phyloP scores from a whole-genome alignment of 2,888 invertebrate genomes.

The Orthonevra nobilis region DNA sequence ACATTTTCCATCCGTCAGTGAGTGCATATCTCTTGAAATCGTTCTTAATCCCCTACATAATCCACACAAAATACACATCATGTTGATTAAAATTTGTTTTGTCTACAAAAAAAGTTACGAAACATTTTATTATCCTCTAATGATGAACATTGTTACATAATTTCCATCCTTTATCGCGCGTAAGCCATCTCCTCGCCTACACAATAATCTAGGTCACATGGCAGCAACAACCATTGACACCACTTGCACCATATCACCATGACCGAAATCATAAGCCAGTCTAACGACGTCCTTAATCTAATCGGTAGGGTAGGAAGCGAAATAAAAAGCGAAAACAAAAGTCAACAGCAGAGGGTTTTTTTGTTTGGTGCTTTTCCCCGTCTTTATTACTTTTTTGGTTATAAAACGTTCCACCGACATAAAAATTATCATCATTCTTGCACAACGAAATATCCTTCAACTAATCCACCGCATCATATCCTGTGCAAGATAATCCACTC shows the following conservation, averaged over 20 bases:
- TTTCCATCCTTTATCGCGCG: neutral
- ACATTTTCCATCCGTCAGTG: too few relatives aligned
- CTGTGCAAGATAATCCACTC: too few relatives aligned
- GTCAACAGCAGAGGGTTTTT: too few relatives aligned
- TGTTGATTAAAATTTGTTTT: constrained; percentile 23
- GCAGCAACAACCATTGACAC: too few relatives aligned
- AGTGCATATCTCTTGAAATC: constrained; percentile 9
- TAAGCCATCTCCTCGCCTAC: neutral
- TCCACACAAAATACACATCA: constrained; percentile 11
- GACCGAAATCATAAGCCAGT: neutral
- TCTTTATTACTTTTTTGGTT: neutral
- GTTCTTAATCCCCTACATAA: neutral
- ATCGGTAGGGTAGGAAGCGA: neutral
- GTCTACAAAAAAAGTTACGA: neutral
- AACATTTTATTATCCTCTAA: constrained; percentile 14
- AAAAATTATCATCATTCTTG: neutral
- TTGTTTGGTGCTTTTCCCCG: too few relatives aligned
- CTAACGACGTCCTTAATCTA: neutral
- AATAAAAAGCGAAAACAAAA: neutral
- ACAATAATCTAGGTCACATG: neutral
- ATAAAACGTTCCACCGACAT: neutral
- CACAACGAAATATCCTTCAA: neutral
- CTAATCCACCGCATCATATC: neutral
- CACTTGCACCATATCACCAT: too few relatives aligned
- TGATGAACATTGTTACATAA: neutral